Evolutionary conservation across 2,888 invertebrate species (phyloP).

Genomic region (Lasioglossum pauxillum): DNA sequence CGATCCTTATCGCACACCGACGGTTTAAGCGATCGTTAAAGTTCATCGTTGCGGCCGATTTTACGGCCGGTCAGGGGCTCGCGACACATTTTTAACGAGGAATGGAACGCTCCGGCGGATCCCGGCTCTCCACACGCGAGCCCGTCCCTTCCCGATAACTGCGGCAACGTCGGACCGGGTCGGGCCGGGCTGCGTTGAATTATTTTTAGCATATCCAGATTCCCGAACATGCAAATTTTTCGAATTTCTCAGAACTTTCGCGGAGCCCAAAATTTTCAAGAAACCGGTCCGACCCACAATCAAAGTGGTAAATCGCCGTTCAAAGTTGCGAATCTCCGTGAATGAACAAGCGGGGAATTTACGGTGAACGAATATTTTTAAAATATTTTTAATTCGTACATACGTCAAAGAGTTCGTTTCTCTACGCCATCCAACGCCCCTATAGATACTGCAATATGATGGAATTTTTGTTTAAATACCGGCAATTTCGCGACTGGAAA

Average conservation of each 20-base stretch:
- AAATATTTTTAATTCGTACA: background rate
- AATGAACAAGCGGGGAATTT: background rate
- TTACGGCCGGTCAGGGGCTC: background rate
- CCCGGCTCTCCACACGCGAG: background rate
- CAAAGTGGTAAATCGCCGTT: too few species aligned
- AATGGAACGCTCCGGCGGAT: background rate
- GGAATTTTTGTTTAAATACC: background rate
- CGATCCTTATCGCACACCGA: slow-evolving; percentile 21
- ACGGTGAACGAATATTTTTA: background rate
- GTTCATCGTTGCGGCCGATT: slow-evolving; percentile 27
- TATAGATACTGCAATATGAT: background rate
- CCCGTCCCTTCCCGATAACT: background rate
- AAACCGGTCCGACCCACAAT: too few species aligned
- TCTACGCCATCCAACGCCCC: background rate
- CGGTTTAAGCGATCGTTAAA: slow-evolving; percentile 41
- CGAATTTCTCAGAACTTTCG: too few species aligned
- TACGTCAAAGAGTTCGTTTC: background rate
- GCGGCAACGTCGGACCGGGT: background rate
- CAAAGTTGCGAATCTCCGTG: background rate
- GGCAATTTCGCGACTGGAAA: background rate
- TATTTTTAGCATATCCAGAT: background rate
- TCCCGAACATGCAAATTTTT: background rate
- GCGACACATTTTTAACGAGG: background rate
- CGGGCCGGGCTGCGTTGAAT: background rate
- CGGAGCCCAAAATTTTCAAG: too few species aligned